Conservation (phyloP, 2,113 vertebrate genomes). For the Clinocottus analis region DNA sequence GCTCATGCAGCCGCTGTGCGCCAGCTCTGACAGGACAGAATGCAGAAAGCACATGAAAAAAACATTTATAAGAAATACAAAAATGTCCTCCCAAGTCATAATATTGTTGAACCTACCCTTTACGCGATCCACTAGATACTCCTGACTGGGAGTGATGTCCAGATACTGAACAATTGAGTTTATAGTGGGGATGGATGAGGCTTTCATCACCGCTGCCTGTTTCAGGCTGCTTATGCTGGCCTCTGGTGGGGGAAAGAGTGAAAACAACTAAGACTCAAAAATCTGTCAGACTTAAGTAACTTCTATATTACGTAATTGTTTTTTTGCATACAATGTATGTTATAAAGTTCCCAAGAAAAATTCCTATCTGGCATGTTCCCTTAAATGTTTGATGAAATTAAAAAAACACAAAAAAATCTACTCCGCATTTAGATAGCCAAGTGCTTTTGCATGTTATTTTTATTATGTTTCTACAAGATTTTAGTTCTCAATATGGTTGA, state of each 20-base stretch:
- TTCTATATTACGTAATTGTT: not conserved
- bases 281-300: not conserved
- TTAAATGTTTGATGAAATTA: not conserved
- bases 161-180: constrained; percentile 94
- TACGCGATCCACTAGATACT: constrained; percentile 94
- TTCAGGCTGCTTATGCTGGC: constrained; percentile 95
- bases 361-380: not conserved
- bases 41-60: not conserved
- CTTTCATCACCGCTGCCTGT: constrained; percentile 94
- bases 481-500: not conserved
- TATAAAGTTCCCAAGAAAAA: not conserved
- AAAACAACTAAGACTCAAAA: not conserved
- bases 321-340: too few relatives aligned
- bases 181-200: constrained; percentile 90
- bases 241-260: constrained; percentile 80
- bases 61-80: not conserved
- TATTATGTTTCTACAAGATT: not conserved
- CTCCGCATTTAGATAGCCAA: not conserved
- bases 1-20: constrained; percentile 98
- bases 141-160: constrained; percentile 94
- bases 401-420: not conserved
- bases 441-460: not conserved
- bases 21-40: constrained; percentile 85
- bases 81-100: not conserved
- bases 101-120: constrained; percentile 82